These are phyloP conservation scores for Choloepus didactylus DNA, from an alignment of 2,797 vertebrate genomes.

Conservation along the genomic window DNA sequence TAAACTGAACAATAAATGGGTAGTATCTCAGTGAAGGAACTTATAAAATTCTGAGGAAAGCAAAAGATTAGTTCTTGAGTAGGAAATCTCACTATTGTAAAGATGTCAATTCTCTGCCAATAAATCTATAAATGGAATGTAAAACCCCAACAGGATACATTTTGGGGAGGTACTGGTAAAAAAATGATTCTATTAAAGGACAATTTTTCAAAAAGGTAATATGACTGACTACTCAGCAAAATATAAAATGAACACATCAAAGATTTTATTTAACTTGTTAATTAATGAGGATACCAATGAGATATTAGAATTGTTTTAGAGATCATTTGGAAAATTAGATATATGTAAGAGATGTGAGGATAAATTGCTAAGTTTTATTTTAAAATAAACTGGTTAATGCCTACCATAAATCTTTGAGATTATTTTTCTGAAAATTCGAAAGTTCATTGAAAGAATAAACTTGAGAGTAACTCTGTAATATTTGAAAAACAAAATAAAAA, in stretches of 20 bases:
- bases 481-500: slow-evolving; percentile 23
- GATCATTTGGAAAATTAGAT: not conserved
- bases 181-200: not conserved
- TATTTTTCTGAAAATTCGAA: slow-evolving; percentile 56
- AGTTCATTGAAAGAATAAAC: slow-evolving; percentile 1
- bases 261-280: not conserved
- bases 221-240: not conserved
- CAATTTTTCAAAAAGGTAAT: slow-evolving; percentile 31
- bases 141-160: not conserved
- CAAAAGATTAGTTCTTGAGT: not conserved
- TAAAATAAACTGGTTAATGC: not conserved
- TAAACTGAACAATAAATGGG: not conserved
- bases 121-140: not conserved
- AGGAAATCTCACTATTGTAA: slow-evolving; percentile 27
- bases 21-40: not conserved
- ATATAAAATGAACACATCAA: slow-evolving; percentile 27
- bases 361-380: not conserved
- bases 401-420: not conserved
- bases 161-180: not conserved
- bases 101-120: not conserved
- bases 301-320: not conserved
- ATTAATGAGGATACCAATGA: slow-evolving; percentile 29
- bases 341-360: not conserved
- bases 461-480: not conserved
- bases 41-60: not conserved